phyloP scores from a whole-genome alignment of 2,113 vertebrate species.

The Microcebus lehilahytsara region DNA sequence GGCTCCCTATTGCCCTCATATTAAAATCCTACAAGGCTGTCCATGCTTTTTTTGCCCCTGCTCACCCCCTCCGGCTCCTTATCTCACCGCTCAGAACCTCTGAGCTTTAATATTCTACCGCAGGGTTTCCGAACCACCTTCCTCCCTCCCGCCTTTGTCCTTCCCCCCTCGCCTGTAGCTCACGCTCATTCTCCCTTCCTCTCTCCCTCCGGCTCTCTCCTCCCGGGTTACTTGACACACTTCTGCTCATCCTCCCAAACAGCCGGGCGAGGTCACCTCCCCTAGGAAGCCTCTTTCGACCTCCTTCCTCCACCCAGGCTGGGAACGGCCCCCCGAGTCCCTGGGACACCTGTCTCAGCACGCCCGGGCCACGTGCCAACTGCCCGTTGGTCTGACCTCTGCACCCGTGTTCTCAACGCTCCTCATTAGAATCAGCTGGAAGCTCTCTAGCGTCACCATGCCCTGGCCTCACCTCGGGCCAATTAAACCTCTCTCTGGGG shows the following conservation, averaged over 20 bases:
- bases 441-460: background rate
- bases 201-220: background rate
- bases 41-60: background rate
- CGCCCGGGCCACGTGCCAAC: no score
- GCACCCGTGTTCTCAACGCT: background rate
- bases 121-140: background rate
- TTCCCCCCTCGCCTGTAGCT: background rate
- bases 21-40: background rate
- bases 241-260: background rate
- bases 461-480: background rate
- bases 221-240: background rate
- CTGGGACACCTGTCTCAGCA: background rate
- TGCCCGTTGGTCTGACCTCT: background rate
- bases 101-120: background rate
- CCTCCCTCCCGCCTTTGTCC: background rate
- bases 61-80: background rate
- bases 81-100: background rate
- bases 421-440: background rate
- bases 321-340: background rate
- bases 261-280: background rate
- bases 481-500: background rate
- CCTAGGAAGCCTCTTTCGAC: background rate
- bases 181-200: background rate
- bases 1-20: background rate
- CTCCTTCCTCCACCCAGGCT: background rate